phyloP scores from a whole-genome alignment of 2,888 invertebrate genomes.

The Tuberolachnus salignus region DNA sequence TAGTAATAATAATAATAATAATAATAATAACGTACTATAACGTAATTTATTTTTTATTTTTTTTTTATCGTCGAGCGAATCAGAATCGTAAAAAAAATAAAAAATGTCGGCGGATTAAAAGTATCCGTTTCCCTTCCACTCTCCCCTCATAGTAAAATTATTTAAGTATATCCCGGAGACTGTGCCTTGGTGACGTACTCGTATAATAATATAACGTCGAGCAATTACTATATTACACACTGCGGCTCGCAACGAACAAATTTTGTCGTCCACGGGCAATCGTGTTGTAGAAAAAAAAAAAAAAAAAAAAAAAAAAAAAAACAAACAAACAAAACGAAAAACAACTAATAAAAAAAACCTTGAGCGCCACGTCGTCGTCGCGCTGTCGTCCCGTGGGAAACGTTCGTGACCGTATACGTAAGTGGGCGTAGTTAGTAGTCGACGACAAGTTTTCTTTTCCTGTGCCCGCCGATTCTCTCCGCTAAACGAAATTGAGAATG shows the following conservation, averaged over 20 bases:
- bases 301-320: constrained; percentile 9
- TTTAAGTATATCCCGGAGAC: too few species aligned
- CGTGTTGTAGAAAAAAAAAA: constrained; percentile 15
- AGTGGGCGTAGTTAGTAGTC: constrained; percentile 35
- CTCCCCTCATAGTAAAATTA: background rate
- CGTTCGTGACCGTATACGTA: constrained; percentile 29
- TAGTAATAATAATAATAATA: background rate
- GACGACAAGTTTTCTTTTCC: background rate
- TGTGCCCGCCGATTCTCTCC: too few species aligned
- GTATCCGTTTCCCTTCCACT: background rate
- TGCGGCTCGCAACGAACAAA: constrained; percentile 11
- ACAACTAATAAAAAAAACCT: constrained; percentile 22
- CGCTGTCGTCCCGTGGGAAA: constrained; percentile 39
- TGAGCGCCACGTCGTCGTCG: constrained; percentile 4
- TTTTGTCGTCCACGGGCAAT: constrained; percentile 27
- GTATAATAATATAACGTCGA: constrained; percentile 2
- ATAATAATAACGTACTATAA: background rate
- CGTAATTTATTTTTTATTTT: background rate
- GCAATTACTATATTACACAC: constrained; percentile 21
- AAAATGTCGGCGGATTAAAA: background rate
- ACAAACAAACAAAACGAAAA: too few species aligned
- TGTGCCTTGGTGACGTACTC: too few species aligned
- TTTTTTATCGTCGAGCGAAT: constrained; percentile 28
- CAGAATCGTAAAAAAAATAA: background rate
- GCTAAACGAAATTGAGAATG: background rate